Evolutionary conservation across 2,888 invertebrate species (phyloP), one percentile per base, ranked within the genome.

Genomic region (Choreutis nemorana): DNA sequence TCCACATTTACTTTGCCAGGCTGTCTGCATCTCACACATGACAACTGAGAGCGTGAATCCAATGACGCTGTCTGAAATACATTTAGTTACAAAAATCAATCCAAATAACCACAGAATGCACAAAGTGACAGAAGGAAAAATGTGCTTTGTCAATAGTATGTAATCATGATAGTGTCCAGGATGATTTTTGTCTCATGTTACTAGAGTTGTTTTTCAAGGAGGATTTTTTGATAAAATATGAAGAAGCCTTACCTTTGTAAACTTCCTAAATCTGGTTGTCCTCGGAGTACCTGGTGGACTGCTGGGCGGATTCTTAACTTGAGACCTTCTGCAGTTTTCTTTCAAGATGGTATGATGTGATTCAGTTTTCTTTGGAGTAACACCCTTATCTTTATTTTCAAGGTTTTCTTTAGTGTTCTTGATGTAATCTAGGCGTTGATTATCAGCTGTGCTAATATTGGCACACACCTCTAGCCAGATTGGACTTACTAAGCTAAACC

Each of bases 1-100:
- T 73, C 72, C 34, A 61, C 50, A 25, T 64, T 70, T n/a, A 79
- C 59, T 46, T 71, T 72, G n/a, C 79, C 72, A 9, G 79, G 79
- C 26, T 65, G 62, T 13, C 53, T 42, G 38, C 81, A 80, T 16
- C 67, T 55, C 12, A 61, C 60, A 57, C 81, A 81, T 20, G 61
- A 44, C 33, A 72, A 39, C 40, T 80, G 73, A 26, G 57, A 41
- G 6, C 71, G 55, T 4, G 50, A 35, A 40, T 75, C 78, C 34
- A 67, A 37, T 31, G 68, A 66, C 33, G 72, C 80, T 8, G 59
- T 53, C 80, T 79, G 54, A 30, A 68, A 63, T 35, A 14, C 37
- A 29, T n/a, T n/a, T n/a, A n/a, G n/a, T n/a, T n/a, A n/a, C n/a
- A n/a, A n/a, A n/a, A 32, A 31, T 12, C 13, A 24, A n/a, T 24